A percentile compares a stretch with the other conserved stretches of the same genome.
Conservation (phyloP, 2,888 invertebrate species). For the Gisinianus flammeolus region DNA sequence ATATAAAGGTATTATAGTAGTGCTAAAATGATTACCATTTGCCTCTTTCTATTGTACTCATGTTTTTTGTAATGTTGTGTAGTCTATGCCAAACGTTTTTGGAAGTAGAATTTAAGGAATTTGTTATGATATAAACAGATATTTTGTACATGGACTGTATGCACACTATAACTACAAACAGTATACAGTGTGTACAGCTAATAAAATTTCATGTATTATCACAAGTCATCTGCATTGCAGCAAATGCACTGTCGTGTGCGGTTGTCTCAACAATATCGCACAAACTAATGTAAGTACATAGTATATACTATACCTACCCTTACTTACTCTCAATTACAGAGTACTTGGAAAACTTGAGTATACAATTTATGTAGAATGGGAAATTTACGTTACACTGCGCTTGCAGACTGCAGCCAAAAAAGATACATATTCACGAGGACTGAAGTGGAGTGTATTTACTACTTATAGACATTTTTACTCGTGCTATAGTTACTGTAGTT, state of each 20-base stretch:
- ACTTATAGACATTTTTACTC: no score
- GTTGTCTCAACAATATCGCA: not conserved
- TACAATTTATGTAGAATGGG: not conserved
- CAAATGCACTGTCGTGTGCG: not conserved
- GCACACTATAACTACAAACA: no score
- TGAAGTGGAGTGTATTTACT: no score
- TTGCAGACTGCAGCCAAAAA: no score
- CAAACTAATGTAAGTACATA: not conserved
- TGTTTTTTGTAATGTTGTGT: not conserved
- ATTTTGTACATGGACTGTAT: not conserved
- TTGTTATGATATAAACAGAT: not conserved
- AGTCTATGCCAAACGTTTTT: not conserved
- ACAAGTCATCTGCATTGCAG: constrained; percentile 10
- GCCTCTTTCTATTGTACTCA: not conserved
- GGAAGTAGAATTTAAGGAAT: not conserved
- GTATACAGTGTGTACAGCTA: no score
- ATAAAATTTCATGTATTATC: constrained; percentile 3
- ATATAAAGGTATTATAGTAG: not conserved
- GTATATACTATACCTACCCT: not conserved
- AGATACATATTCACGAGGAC: no score
- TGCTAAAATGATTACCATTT: not conserved
- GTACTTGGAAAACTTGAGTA: not conserved
- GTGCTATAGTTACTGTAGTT: no score
- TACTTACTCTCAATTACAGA: not conserved
- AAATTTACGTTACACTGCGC: not conserved